These are phyloP conservation scores for Rhagonycha fulva DNA, from an alignment of 2,888 invertebrate species.

Conservation along the genomic window DNA sequence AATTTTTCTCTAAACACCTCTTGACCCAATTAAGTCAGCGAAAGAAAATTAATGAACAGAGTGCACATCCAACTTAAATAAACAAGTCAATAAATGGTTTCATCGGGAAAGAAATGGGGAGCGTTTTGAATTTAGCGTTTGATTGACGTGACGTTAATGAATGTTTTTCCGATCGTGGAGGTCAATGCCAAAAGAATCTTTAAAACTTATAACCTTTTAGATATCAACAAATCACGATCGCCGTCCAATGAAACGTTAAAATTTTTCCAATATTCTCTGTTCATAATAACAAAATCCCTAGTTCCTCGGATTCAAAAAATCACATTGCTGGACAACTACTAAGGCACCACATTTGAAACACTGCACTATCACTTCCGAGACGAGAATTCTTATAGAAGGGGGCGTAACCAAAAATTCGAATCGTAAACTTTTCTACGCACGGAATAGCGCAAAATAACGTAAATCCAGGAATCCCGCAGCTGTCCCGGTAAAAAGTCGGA, in stretches of 20 bases:
- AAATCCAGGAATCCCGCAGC: background rate
- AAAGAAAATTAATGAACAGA: background rate
- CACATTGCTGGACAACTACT: background rate
- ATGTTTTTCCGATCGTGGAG: background rate
- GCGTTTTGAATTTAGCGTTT: background rate
- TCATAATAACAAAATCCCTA: background rate
- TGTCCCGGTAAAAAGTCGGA: slow-evolving; percentile 13
- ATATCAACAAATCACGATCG: background rate
- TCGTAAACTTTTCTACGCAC: background rate
- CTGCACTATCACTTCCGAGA: background rate
- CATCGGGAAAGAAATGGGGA: background rate
- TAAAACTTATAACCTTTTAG: background rate
- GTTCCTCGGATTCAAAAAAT: background rate
- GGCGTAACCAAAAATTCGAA: background rate
- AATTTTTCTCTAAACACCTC: background rate
- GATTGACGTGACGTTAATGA: background rate
- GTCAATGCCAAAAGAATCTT: background rate
- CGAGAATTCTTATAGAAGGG: background rate
- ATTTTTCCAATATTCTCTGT: background rate
- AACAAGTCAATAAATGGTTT: background rate
- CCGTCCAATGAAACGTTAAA: background rate
- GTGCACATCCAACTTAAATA: background rate
- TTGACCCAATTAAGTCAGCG: background rate
- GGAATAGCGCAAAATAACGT: background rate
- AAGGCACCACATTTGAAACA: background rate